These are phyloP conservation scores for Cepaea hortensis DNA, from an alignment of 2,888 invertebrate genomes.

Conservation along the genomic window DNA sequence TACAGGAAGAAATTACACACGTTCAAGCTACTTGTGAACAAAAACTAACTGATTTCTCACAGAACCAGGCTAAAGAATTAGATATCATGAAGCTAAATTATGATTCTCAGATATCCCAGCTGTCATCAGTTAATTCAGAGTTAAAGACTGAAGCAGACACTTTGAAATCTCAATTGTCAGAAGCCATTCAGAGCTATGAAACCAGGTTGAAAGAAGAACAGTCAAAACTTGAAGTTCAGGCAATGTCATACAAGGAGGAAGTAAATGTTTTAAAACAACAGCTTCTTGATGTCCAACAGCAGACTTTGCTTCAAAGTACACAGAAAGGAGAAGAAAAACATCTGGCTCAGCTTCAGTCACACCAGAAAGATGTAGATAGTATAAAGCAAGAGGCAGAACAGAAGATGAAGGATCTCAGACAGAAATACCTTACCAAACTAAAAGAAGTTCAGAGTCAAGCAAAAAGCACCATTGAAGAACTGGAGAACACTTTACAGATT, in stretches of 20 bases:
- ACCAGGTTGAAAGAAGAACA: conserved; percentile 63
- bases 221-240: conserved; percentile 57
- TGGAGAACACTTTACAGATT: conserved; percentile 54
- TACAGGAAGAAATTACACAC: conserved; percentile 48
- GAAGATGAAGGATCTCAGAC: conserved; percentile 66
- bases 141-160: conserved; percentile 65
- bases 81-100: conserved; percentile 47
- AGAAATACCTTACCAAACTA: conserved; percentile 65
- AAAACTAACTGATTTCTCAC: conserved; percentile 25
- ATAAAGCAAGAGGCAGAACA: conserved; percentile 59
- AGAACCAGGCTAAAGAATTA: conserved; percentile 38
- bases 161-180: conserved; percentile 63
- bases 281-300: conserved; percentile 58
- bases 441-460: conserved; percentile 63
- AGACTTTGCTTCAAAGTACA: conserved; percentile 56
- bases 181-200: conserved; percentile 69
- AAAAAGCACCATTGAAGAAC: conserved; percentile 47
- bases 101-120: conserved; percentile 47
- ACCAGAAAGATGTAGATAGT: conserved; percentile 56
- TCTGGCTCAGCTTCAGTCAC: conserved; percentile 48
- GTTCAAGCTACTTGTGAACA: conserved; percentile 1
- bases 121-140: conserved; percentile 52
- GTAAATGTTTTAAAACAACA: conserved; percentile 62
- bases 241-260: conserved; percentile 59
- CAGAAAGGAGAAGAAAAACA: conserved; percentile 60